Percentiles rank a stretch among this genome's conserved stretches.
phyloP scores from a whole-genome alignment of 2,888 invertebrate species.

The Ectemnius lituratus region DNA sequence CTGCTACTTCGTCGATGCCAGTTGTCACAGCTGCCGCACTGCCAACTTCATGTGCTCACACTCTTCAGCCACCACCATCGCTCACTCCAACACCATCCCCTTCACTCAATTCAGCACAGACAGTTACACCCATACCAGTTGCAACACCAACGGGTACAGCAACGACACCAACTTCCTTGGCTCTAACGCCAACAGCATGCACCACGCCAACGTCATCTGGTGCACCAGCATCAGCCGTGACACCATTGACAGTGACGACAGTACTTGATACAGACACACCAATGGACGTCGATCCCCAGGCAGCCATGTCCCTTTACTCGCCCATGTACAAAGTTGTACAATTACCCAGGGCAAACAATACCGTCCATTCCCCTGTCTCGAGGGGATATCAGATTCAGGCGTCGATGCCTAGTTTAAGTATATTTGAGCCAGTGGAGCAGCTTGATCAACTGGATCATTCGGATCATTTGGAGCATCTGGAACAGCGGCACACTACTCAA shows the following conservation, averaged over 20 bases:
- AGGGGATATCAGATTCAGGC: constrained; percentile 63
- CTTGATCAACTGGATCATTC: constrained; percentile 29
- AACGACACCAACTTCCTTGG: not conserved
- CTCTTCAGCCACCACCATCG: constrained; percentile 8
- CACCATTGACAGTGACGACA: constrained; percentile 51
- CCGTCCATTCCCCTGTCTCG: constrained; percentile 62
- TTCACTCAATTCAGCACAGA: not conserved
- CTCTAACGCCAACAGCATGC: not conserved
- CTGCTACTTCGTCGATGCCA: constrained; percentile 34
- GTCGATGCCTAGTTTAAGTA: constrained; percentile 66
- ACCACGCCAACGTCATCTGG: constrained; percentile 53
- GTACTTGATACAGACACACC: constrained; percentile 68
- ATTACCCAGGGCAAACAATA: constrained; percentile 64
- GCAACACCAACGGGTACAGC: not conserved
- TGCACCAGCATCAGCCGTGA: constrained; percentile 57
- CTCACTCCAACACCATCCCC: not conserved
- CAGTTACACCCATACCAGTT: not conserved
- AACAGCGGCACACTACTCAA: constrained; percentile 51
- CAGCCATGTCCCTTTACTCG: constrained; percentile 69
- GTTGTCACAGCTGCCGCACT: constrained; percentile 51
- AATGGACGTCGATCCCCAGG: constrained; percentile 66
- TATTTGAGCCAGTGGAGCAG: constrained; percentile 70
- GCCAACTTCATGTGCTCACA: not conserved
- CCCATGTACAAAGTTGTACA: constrained; percentile 69
- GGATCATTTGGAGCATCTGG: constrained; percentile 64